phyloP scores from a whole-genome alignment of 2,888 invertebrate genomes.

The Andrena trimmerana region DNA sequence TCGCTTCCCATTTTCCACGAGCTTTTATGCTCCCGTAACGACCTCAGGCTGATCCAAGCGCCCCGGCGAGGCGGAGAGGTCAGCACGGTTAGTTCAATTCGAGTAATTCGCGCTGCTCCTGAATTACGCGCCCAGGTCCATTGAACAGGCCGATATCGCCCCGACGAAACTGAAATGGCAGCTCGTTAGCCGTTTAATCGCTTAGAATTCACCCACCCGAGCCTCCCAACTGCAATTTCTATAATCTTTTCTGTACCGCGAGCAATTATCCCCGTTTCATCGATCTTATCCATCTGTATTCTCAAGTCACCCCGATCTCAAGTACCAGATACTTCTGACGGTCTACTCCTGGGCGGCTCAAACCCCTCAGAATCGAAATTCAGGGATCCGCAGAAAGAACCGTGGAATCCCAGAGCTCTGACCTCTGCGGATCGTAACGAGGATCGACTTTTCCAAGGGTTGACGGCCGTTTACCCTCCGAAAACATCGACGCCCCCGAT shows the following conservation, averaged over 20 bases:
- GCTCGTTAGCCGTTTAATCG: slow-evolving; percentile 10
- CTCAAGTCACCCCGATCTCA: too few relatives aligned
- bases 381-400: background rate
- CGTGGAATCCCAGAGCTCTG: slow-evolving; percentile 7
- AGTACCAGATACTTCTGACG: too few relatives aligned
- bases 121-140: slow-evolving; percentile 26
- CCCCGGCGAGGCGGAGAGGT: slow-evolving; percentile 17
- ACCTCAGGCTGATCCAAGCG: slow-evolving; percentile 40
- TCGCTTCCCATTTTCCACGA: slow-evolving; percentile 28
- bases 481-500: slow-evolving; percentile 40
- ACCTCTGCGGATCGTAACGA: slow-evolving; percentile 49
- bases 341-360: background rate
- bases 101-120: slow-evolving; percentile 47
- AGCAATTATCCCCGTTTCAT: too few relatives aligned
- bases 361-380: too few relatives aligned
- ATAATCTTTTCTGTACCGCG: background rate
- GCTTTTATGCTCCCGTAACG: slow-evolving; percentile 63
- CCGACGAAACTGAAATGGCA: background rate
- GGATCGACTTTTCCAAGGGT: slow-evolving; percentile 17
- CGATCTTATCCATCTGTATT: too few relatives aligned
- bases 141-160: slow-evolving; percentile 13
- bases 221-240: background rate
- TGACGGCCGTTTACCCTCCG: slow-evolving; percentile 20
- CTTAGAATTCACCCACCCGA: background rate
- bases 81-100: slow-evolving; percentile 42